phyloP scores from a whole-genome alignment of 2,797 vertebrate genomes.

The Chaenodraco wilsoni region DNA sequence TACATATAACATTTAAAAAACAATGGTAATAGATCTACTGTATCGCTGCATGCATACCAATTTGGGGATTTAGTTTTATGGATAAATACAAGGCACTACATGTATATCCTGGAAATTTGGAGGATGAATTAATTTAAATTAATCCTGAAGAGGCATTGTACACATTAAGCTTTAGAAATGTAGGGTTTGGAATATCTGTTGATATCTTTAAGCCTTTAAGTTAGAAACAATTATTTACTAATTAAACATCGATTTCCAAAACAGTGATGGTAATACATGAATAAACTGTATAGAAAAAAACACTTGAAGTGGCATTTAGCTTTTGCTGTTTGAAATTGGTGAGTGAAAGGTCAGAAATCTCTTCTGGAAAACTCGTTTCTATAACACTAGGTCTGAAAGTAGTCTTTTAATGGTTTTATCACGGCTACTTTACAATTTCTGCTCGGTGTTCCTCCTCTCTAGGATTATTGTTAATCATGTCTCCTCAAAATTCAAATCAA shows the following conservation, averaged over 20 bases:
- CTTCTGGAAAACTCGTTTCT: constrained; percentile 6
- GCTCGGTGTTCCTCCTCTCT: not conserved
- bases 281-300: not conserved
- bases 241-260: not conserved
- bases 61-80: too few species aligned
- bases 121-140: not conserved
- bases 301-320: constrained; percentile 10
- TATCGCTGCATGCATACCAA: too few species aligned
- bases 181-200: not conserved
- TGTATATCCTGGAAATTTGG: too few species aligned
- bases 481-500: constrained; percentile 8
- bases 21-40: not conserved
- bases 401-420: not conserved
- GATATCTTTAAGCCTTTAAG: not conserved
- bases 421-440: too few species aligned
- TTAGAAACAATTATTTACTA: not conserved
- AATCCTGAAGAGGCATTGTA: not conserved
- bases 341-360: constrained; percentile 13
- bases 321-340: constrained; percentile 11
- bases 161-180: not conserved
- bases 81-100: too few species aligned
- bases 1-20: not conserved
- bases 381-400: not conserved
- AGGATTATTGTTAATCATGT: not conserved
- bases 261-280: not conserved